Evolutionary conservation across 1,140 invertebrate species (phyloP).

Genomic region (Drosophila simulans): DNA sequence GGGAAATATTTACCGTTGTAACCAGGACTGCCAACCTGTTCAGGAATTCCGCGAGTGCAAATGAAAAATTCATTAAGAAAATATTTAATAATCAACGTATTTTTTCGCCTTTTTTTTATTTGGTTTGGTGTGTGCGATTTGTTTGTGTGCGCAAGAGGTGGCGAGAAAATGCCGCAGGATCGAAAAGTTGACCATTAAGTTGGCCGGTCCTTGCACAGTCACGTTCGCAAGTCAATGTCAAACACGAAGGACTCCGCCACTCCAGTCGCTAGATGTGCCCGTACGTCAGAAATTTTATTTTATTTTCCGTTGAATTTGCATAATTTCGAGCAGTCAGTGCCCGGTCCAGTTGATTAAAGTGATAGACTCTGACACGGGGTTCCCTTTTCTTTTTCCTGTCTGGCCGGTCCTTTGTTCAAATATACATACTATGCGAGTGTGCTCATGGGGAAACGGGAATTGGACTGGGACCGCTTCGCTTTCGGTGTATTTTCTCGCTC

Average conservation of each 20-base stretch:
- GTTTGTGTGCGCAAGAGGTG: slow-evolving; percentile 42
- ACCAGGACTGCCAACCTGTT: slow-evolving; percentile 19
- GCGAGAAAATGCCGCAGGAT: slow-evolving; percentile 1
- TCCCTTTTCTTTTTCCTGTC: slow-evolving; percentile 45
- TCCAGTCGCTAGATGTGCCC: slow-evolving; percentile 60
- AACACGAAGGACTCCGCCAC: slow-evolving; percentile 59
- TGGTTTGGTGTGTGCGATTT: slow-evolving; percentile 37
- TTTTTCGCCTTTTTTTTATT: slow-evolving; percentile 9
- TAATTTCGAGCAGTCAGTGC: slow-evolving; percentile 62
- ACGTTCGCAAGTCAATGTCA: slow-evolving; percentile 72
- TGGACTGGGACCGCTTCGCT: slow-evolving; percentile 19
- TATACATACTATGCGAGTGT: slow-evolving; percentile 6
- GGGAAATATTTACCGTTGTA: slow-evolving; percentile 37
- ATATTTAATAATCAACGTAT: slow-evolving; percentile 81
- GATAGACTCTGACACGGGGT: slow-evolving; percentile 57
- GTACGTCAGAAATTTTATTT: slow-evolving; percentile 68
- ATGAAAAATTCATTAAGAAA: slow-evolving; percentile 75
- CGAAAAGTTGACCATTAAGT: slow-evolving; percentile 64
- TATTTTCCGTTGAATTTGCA: slow-evolving; percentile 80
- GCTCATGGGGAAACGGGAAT: slow-evolving; percentile 21
- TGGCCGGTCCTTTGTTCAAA: slow-evolving; percentile 69
- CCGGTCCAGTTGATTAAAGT: slow-evolving; percentile 76
- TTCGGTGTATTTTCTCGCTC: not conserved
- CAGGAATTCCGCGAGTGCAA: slow-evolving; percentile 26
- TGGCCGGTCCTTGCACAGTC: slow-evolving; percentile 64